phyloP scores from a whole-genome alignment of 2,888 invertebrate genomes.

The Steinernema hermaphroditum region DNA sequence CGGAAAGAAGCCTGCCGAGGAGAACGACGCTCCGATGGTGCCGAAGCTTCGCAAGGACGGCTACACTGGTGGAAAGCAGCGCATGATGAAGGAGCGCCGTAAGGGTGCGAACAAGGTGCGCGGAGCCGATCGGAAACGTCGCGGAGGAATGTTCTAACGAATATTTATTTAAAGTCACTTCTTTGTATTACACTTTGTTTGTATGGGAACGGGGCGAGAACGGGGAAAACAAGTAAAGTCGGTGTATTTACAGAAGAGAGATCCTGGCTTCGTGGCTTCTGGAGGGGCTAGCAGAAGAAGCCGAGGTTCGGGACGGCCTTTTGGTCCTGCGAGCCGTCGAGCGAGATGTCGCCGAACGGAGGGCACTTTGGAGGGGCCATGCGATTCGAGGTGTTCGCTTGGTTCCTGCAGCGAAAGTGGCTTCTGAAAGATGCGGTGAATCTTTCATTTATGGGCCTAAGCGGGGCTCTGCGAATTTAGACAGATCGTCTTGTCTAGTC shows the following conservation, averaged over 20 bases:
- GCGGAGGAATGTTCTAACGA: conserved; percentile 10
- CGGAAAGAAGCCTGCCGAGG: neutral
- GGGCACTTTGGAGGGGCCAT: neutral
- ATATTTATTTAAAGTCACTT: neutral
- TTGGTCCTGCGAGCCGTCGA: conserved; percentile 11
- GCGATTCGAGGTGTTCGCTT: conserved; percentile 13
- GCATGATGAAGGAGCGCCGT: conserved; percentile 34
- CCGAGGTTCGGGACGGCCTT: conserved; percentile 10
- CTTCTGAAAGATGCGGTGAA: conserved; percentile 26
- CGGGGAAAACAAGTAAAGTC: neutral
- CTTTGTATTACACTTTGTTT: neutral
- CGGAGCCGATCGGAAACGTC: conserved; percentile 33
- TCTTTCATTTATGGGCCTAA: conserved; percentile 18
- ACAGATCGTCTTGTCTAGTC: too few relatives aligned
- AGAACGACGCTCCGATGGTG: neutral
- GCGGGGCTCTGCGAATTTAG: neutral
- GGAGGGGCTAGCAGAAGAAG: conserved; percentile 17
- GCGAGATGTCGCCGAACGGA: conserved; percentile 19
- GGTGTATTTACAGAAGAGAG: neutral
- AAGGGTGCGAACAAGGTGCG: conserved; percentile 34
- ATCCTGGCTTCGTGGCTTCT: too few relatives aligned
- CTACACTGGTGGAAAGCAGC: conserved; percentile 35
- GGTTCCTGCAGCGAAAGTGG: conserved; percentile 28
- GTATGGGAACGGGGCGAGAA: neutral
- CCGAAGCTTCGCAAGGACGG: conserved; percentile 22